Evolutionary conservation across 2,888 invertebrate genomes (phyloP).

Genomic region (Hirtodrosophila confusa): DNA sequence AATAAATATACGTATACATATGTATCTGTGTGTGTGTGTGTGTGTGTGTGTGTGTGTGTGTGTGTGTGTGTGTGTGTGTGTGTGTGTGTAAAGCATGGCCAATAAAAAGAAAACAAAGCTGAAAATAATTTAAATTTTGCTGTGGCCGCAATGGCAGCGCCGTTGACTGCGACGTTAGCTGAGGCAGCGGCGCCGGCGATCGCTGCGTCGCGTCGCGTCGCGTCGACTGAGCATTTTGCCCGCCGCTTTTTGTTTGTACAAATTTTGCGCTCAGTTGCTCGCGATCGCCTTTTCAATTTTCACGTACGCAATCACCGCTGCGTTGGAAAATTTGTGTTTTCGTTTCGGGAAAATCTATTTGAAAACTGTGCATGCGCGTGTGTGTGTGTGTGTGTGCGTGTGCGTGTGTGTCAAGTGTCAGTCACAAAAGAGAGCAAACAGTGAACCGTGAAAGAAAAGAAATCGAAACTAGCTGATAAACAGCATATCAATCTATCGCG

Average conservation of each 20-base stretch:
- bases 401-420: constrained; percentile 15
- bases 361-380: constrained; percentile 4
- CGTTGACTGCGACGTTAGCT: constrained; percentile 18
- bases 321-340: constrained; percentile 34
- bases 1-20: constrained; percentile 55
- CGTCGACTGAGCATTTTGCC: constrained; percentile 26
- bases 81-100: constrained; percentile 37
- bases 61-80: background rate
- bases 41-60: background rate
- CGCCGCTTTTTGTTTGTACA: constrained; percentile 53
- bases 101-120: constrained; percentile 68
- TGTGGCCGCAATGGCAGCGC: constrained; percentile 46
- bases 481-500: constrained; percentile 32
- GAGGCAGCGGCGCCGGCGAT: constrained; percentile 24
- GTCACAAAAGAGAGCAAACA: constrained; percentile 22
- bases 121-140: constrained; percentile 78
- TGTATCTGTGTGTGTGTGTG: constrained; percentile 3
- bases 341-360: constrained; percentile 30
- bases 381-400: constrained; percentile 2
- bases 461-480: constrained; percentile 48
- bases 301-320: constrained; percentile 63
- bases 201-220: constrained; percentile 26
- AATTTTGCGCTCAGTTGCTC: constrained; percentile 81
- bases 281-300: constrained; percentile 81
- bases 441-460: constrained; percentile 34